Evolutionary conservation across 2,797 vertebrate genomes (phyloP), one percentile per base, ranked within the genome.

Genomic region (Microctenopoma steveboyesi): DNA sequence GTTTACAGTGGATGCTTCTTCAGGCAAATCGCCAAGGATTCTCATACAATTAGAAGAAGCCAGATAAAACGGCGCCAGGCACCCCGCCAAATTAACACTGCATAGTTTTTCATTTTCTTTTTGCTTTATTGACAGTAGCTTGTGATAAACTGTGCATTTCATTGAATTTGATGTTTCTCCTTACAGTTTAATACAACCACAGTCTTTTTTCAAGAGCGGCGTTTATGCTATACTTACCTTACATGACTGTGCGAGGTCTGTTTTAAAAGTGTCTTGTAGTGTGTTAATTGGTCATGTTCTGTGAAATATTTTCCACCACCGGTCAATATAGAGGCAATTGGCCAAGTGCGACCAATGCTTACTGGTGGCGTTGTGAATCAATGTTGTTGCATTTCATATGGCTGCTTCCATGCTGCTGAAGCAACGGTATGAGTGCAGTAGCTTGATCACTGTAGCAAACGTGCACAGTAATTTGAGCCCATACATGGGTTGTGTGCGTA

Each of bases 1-100:
- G 46, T 61, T 76, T 47, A 60, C 62, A 63, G n/a, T 62, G 56
- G 53, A 71, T 71, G 62, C 69, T 72, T 78, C 69, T 79, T 81
- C 27, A 66, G 78, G 81, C 78, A 71, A 47, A 74, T 82, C 76
- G 57, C 77, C 85, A 82, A 66, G 65, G 51, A 76, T 73, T 79
- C 65, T 66, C 27, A 67, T 50, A 62, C 68, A 86, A 81, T 81
- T 81, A 84, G 79, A 82, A 67, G 6, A 64, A 72, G 16, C 25
- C 51, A 47, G 56, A 74, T 61, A 74, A 73, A 84, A 78, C 47
- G 72, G 69, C 78, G 74, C 28, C 45, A 49, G 61, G 68, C 78
- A 33, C 48, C 35, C 50, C 35, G 75, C 65, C 71, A 79, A 76
- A 60, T 51, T 52, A 65, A 72, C 46, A 22, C 33, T 14, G 11